phyloP scores from a whole-genome alignment of 2,113 vertebrate genomes.

The Bothrops jararaca region DNA sequence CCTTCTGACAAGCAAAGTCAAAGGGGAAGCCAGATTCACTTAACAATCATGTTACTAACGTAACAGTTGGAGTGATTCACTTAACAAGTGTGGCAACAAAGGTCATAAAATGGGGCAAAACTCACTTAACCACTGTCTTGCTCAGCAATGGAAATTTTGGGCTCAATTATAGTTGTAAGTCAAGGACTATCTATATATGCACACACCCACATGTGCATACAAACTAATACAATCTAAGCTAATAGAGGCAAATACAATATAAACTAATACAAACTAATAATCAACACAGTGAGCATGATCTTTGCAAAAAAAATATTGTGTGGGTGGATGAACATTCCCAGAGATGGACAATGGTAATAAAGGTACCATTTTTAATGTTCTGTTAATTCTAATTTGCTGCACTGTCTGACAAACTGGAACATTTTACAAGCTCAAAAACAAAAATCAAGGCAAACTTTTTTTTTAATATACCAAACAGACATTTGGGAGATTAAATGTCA shows the following conservation, averaged over 20 bases:
- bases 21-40: too few relatives aligned
- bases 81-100: too few relatives aligned
- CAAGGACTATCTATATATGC: not conserved
- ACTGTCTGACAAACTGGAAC: not conserved
- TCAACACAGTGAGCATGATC: not conserved
- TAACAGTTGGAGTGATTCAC: too few relatives aligned
- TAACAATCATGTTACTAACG: too few relatives aligned
- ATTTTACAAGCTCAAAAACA: not conserved
- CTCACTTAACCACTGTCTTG: too few relatives aligned
- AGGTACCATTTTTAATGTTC: not conserved
- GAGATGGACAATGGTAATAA: not conserved
- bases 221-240: not conserved
- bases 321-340: not conserved
- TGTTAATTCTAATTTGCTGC: not conserved
- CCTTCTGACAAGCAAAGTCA: too few relatives aligned
- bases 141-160: too few relatives aligned
- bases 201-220: too few relatives aligned
- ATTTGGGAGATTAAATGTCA: constrained; percentile 42
- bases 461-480: constrained; percentile 2
- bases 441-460: constrained; percentile 9
- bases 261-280: not conserved
- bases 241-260: too few relatives aligned
- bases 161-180: too few relatives aligned
- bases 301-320: not conserved
- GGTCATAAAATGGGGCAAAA: too few relatives aligned